Percentiles rank a stretch among this genome's conserved stretches.
Evolutionary conservation across 2,888 invertebrate genomes (phyloP).

Genomic region (Troilus luridus): DNA sequence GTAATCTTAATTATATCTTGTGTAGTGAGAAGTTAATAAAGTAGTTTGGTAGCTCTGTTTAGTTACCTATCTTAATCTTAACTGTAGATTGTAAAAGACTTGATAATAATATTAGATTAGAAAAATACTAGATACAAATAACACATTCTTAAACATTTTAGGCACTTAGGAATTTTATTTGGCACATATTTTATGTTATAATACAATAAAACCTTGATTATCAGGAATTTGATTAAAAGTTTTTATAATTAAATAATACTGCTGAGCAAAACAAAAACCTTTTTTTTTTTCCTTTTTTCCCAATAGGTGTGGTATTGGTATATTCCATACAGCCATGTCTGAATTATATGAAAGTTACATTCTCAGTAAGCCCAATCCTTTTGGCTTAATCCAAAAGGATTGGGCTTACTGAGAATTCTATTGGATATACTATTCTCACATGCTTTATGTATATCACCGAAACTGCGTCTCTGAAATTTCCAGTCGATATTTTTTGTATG

Average conservation of each 20-base stretch:
- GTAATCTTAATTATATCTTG: not conserved
- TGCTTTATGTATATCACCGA: conserved; percentile 74
- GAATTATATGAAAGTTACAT: too few species aligned
- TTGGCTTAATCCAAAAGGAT: too few species aligned
- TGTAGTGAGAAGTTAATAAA: not conserved
- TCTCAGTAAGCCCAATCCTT: too few species aligned
- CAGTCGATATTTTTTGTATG: too few species aligned
- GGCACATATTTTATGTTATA: not conserved
- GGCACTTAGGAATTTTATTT: not conserved
- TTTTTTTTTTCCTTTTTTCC: too few species aligned
- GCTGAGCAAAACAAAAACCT: too few species aligned
- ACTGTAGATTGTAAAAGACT: not conserved
- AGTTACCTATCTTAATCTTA: not conserved
- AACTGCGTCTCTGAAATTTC: conserved; percentile 74
- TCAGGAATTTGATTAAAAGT: not conserved
- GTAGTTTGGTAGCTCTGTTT: not conserved
- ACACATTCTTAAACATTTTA: not conserved
- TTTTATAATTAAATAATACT: not conserved
- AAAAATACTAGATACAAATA: not conserved
- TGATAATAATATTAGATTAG: too few species aligned
- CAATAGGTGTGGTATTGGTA: too few species aligned
- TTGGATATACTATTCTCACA: conserved; percentile 67
- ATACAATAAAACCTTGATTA: conserved; percentile 41
- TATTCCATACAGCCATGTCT: too few species aligned
- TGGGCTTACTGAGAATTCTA: too few species aligned